Percentiles rank a stretch among this genome's conserved stretches.
Evolutionary conservation across 2,113 vertebrate genomes (phyloP).

Genomic region (Hipposideros armiger): DNA sequence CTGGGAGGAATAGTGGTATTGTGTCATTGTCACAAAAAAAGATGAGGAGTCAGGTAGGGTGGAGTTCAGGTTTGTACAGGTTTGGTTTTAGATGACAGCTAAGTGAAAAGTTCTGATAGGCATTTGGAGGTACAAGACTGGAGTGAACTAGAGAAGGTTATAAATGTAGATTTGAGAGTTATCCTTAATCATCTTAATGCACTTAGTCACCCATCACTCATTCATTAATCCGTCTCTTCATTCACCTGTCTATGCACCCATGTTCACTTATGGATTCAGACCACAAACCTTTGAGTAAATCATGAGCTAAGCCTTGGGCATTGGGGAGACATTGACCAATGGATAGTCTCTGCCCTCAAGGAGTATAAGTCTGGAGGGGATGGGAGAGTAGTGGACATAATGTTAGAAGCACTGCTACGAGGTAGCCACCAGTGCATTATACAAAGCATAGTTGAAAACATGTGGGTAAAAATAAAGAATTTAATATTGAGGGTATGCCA

Average conservation of each 20-base stretch:
- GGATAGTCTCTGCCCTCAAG: not conserved
- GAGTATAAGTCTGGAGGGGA: not conserved
- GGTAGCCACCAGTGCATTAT: not conserved
- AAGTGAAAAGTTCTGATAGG: not conserved
- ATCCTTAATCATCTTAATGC: not conserved
- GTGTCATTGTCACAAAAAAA: not conserved
- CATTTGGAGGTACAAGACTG: not conserved
- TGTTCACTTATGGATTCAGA: not conserved
- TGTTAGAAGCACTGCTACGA: not conserved
- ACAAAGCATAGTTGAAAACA: not conserved
- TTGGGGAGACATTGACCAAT: not conserved
- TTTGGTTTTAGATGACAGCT: not conserved
- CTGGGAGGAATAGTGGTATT: not conserved
- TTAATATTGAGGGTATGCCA: not conserved
- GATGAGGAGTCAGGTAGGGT: not conserved
- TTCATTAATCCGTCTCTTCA: not conserved
- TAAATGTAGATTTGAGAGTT: not conserved
- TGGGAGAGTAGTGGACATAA: not conserved
- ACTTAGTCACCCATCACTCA: not conserved
- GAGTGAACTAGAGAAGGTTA: not conserved
- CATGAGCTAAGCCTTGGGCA: not conserved
- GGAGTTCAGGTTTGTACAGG: not conserved
- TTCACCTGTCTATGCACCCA: not conserved
- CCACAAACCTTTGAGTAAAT: not conserved
- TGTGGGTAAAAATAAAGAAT: not conserved